Conservation (phyloP, 2,113 vertebrate species). For the Crotalus viridis region DNA sequence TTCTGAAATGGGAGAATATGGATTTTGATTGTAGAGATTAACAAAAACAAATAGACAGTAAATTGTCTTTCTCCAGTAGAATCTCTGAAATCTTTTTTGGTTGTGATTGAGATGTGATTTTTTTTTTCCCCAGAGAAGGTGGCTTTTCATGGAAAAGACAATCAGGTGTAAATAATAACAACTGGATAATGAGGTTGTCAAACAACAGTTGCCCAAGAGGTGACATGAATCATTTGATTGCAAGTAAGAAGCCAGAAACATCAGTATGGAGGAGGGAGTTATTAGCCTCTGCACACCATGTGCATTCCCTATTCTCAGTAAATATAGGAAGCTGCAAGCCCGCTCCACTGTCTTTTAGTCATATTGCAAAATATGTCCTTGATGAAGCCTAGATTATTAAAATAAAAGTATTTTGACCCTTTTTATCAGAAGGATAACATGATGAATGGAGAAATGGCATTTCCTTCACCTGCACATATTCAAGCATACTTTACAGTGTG, state of each 20-base stretch:
- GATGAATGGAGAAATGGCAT: background rate
- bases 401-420: background rate
- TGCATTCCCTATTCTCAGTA: constrained; percentile 21
- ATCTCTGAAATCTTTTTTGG: background rate
- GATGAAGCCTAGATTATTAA: constrained; percentile 15
- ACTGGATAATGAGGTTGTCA: background rate
- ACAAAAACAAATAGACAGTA: background rate
- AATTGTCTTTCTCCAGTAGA: constrained; percentile 9
- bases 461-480: constrained; percentile 8
- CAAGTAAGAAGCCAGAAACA: background rate
- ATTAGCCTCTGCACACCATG: background rate
- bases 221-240: background rate
- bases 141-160: background rate
- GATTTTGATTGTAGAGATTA: background rate
- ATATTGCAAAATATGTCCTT: background rate
- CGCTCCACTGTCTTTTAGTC: background rate
- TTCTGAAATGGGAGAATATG: background rate
- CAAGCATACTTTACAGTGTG: background rate
- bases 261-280: background rate
- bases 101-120: constrained; percentile 19
- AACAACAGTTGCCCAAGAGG: background rate
- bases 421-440: background rate
- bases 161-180: constrained; percentile 7
- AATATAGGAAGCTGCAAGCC: constrained; percentile 15
- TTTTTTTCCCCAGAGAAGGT: background rate